Conservation (phyloP, 2,797 vertebrate species). For the Mustela erminea region DNA sequence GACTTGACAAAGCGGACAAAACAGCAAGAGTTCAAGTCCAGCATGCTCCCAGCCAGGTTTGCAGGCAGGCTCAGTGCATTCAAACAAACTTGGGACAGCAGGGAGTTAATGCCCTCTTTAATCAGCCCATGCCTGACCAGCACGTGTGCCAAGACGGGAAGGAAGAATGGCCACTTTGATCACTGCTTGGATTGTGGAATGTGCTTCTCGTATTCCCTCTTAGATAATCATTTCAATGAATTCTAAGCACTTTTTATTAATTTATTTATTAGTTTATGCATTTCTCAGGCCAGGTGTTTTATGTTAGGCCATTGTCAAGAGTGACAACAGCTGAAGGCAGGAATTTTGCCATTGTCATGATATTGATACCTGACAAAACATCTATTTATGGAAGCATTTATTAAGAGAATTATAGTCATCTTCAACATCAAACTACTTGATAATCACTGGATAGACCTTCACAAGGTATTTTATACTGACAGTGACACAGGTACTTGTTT, state of each 20-base stretch:
- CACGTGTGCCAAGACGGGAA: conserved; percentile 80
- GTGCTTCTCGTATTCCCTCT: conserved; percentile 80
- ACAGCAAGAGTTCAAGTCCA: conserved; percentile 75
- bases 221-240: conserved; percentile 80
- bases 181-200: conserved; percentile 83
- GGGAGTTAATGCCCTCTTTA: conserved; percentile 89
- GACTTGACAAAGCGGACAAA: conserved; percentile 73
- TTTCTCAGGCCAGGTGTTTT: conserved; percentile 73
- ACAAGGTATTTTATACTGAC: background rate
- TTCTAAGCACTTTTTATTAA: conserved; percentile 81
- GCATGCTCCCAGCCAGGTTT: conserved; percentile 71
- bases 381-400: background rate
- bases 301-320: conserved; percentile 70
- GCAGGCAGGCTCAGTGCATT: conserved; percentile 71
- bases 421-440: conserved; percentile 3
- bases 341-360: conserved; percentile 11
- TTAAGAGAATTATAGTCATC: background rate
- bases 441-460: background rate
- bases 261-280: conserved; percentile 75
- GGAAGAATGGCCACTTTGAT: conserved; percentile 86
- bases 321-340: conserved; percentile 49
- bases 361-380: background rate
- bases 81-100: conserved; percentile 80
- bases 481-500: background rate
- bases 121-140: conserved; percentile 84